phyloP scores from a whole-genome alignment of 2,888 invertebrate species.

The Eupithecia abbreviata region DNA sequence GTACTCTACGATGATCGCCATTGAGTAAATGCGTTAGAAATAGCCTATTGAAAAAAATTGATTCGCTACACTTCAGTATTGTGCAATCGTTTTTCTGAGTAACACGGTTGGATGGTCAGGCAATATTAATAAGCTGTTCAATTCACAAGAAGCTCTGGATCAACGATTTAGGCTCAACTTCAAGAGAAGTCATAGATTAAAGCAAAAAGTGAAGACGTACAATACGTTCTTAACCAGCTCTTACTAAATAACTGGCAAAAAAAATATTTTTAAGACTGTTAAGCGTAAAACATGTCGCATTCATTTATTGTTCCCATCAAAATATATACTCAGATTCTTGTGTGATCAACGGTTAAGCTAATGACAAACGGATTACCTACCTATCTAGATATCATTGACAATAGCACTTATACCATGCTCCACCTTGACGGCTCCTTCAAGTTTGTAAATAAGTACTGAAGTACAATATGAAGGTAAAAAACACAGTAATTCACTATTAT shows the following conservation, averaged over 20 bases:
- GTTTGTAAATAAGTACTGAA: constrained; percentile 16
- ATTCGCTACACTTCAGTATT: constrained; percentile 18
- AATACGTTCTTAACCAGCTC: too few relatives aligned
- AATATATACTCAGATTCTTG: constrained; percentile 2
- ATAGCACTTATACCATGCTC: constrained; percentile 9
- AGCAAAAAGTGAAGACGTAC: not conserved
- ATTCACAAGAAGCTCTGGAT: not conserved
- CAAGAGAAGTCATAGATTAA: not conserved
- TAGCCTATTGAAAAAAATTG: constrained; percentile 25
- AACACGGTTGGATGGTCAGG: not conserved
- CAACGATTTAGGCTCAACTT: not conserved
- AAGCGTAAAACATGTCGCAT: not conserved
- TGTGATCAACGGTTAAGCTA: constrained; percentile 13
- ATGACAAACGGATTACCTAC: constrained; percentile 10
- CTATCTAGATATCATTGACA: not conserved
- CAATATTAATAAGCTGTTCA: not conserved
- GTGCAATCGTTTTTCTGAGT: constrained; percentile 14
- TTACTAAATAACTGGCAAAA: too few relatives aligned
- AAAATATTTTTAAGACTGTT: too few relatives aligned
- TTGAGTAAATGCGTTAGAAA: constrained; percentile 57
- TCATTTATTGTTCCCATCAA: not conserved
- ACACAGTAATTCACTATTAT: constrained; percentile 10
- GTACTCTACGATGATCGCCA: constrained; percentile 65
- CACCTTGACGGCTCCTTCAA: constrained; percentile 19
- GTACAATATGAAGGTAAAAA: constrained; percentile 21